These are phyloP conservation scores for Polyommatus icarus DNA, from an alignment of 2,888 invertebrate species.

Conservation along the genomic window DNA sequence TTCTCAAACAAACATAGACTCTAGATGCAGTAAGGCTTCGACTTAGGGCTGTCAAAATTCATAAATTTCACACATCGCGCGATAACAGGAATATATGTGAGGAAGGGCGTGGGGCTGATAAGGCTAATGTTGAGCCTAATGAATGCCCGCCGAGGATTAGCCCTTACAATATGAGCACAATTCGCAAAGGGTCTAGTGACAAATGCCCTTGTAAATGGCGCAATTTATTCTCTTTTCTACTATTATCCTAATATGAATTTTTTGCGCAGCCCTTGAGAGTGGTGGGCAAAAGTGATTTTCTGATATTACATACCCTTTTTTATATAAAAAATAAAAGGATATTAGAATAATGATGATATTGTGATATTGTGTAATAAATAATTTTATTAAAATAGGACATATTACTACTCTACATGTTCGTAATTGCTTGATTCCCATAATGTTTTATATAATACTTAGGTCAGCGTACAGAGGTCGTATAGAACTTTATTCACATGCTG, in stretches of 20 bases:
- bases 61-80: slow-evolving; percentile 16
- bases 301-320: background rate
- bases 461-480: too few species aligned
- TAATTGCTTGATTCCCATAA: too few species aligned
- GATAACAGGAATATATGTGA: slow-evolving; percentile 54
- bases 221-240: slow-evolving; percentile 53
- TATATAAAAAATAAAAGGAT: too few species aligned
- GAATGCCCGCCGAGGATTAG: slow-evolving; percentile 73
- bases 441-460: too few species aligned
- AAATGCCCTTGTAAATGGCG: slow-evolving; percentile 62
- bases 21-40: background rate
- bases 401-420: too few species aligned
- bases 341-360: too few species aligned
- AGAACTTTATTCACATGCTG: too few species aligned
- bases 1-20: too few species aligned
- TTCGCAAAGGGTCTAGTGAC: slow-evolving; percentile 68
- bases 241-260: slow-evolving; percentile 12
- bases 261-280: background rate
- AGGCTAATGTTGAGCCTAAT: slow-evolving; percentile 67
- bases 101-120: slow-evolving; percentile 60
- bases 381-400: too few species aligned
- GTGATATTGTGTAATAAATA: too few species aligned
- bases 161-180: slow-evolving; percentile 77
- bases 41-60: slow-evolving; percentile 18
- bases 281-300: background rate